These are phyloP conservation scores for Cinara cedri DNA, from an alignment of 2,888 invertebrate species.

Conservation along the genomic window DNA sequence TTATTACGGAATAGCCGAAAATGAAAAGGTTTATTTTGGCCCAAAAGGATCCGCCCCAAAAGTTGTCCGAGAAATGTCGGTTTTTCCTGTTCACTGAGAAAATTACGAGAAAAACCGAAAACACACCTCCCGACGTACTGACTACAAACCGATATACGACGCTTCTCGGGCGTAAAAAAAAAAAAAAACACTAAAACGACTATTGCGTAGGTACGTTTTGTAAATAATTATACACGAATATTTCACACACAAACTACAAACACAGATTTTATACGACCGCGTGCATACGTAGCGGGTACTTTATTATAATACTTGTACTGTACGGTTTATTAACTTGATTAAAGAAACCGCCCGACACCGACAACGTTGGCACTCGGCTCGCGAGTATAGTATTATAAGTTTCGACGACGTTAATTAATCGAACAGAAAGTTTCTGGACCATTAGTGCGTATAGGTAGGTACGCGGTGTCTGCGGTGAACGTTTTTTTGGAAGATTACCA, in stretches of 20 bases:
- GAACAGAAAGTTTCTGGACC: conserved; percentile 33
- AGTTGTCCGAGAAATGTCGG: too few relatives aligned
- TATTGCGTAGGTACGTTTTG: too few relatives aligned
- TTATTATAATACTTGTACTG: not conserved
- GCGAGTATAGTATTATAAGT: conserved; percentile 11
- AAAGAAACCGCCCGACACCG: conserved; percentile 2
- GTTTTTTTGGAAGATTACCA: conserved; percentile 45
- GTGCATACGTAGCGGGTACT: not conserved
- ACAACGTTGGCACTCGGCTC: conserved; percentile 18
- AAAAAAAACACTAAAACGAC: too few relatives aligned
- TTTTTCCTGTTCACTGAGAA: too few relatives aligned
- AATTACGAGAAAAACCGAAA: too few relatives aligned
- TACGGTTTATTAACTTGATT: conserved; percentile 23
- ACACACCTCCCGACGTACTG: too few relatives aligned
- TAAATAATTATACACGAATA: not conserved
- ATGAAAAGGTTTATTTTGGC: too few relatives aligned
- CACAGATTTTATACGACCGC: too few relatives aligned
- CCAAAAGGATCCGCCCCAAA: too few relatives aligned
- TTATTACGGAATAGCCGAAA: too few relatives aligned
- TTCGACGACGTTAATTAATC: conserved; percentile 42
- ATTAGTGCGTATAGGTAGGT: conserved; percentile 30
- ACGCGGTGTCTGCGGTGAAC: not conserved
- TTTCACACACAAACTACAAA: not conserved
- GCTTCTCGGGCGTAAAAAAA: too few relatives aligned
- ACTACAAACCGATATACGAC: too few relatives aligned